Percentiles rank a stretch among this genome's conserved stretches.
Conservation (phyloP, 2,888 invertebrate genomes). For the Drosophila mettleri region DNA sequence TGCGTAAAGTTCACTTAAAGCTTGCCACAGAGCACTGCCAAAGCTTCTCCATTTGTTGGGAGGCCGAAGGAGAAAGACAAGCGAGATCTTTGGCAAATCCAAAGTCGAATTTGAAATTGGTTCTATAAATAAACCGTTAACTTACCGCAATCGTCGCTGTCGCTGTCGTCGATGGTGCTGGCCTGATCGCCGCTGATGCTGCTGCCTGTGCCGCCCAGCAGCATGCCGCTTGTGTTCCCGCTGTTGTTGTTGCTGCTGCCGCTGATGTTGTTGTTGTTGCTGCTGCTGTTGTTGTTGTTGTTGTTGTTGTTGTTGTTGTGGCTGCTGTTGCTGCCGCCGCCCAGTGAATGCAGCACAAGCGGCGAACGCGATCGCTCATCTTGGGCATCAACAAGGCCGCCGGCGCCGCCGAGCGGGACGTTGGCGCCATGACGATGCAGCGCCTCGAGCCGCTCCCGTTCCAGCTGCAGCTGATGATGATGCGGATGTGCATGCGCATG, state of each 20-base stretch:
- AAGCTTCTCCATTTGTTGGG: background rate
- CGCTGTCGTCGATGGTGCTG: constrained; percentile 84
- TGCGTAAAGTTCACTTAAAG: background rate
- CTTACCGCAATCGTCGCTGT: constrained; percentile 85
- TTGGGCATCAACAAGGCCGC: constrained; percentile 56
- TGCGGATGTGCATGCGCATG: constrained; percentile 61
- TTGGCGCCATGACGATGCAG: constrained; percentile 68
- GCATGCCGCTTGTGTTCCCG: constrained; percentile 51
- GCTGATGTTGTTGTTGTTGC: constrained; percentile 39
- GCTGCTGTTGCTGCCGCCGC: constrained; percentile 51
- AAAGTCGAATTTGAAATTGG: background rate
- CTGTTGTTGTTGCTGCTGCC: constrained; percentile 49
- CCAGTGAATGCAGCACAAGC: constrained; percentile 49
- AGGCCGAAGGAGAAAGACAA: background rate
- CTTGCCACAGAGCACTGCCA: background rate
- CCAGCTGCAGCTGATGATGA: constrained; percentile 77
- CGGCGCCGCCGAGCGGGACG: constrained; percentile 30
- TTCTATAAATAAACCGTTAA: constrained; percentile 9
- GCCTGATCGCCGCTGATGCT: constrained; percentile 84
- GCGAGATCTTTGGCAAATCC: background rate
- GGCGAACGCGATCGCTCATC: constrained; percentile 85
- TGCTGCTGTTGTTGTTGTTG: constrained; percentile 38
- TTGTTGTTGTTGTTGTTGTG: constrained; percentile 43
- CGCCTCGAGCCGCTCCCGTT: constrained; percentile 72
- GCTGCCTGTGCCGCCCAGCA: constrained; percentile 76